Conservation (phyloP, 2,888 invertebrate genomes). For the Adelognathus sp. region DNA sequence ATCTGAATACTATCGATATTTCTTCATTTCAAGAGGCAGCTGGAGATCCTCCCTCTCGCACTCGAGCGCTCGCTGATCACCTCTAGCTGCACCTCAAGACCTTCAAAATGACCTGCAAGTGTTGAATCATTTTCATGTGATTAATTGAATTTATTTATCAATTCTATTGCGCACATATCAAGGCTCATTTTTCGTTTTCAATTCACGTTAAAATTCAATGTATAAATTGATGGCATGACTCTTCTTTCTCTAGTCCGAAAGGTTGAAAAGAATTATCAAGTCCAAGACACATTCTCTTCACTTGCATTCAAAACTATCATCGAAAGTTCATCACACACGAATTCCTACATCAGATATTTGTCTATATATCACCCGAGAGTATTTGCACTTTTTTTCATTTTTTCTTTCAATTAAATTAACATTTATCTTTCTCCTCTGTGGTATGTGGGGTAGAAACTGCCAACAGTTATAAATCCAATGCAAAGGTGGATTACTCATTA, state of each 20-base stretch:
- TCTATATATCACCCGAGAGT: not conserved
- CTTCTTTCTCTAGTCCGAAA: not conserved
- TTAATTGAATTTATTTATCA: no score
- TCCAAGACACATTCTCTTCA: not conserved
- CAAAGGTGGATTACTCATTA: constrained; percentile 65
- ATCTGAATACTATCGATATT: no score
- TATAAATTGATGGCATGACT: no score
- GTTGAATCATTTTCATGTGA: no score
- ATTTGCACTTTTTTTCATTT: constrained; percentile 2
- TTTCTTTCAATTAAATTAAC: not conserved
- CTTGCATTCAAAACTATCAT: not conserved
- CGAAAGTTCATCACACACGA: not conserved
- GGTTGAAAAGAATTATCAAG: not conserved
- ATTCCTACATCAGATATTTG: constrained; percentile 9
- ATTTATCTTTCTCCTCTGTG: constrained; percentile 40
- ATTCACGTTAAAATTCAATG: no score
- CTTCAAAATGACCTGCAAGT: no score
- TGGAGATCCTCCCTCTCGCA: no score
- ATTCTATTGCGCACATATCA: no score
- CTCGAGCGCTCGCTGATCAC: no score
- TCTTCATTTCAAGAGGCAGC: no score
- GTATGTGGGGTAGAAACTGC: constrained; percentile 22
- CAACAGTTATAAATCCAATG: constrained; percentile 32
- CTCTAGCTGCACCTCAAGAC: no score
- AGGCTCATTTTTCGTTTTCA: no score